Evolutionary conservation across 2,888 invertebrate genomes (phyloP), one percentile per base, ranked within the genome.

Genomic region (Luffia ferchaultella): DNA sequence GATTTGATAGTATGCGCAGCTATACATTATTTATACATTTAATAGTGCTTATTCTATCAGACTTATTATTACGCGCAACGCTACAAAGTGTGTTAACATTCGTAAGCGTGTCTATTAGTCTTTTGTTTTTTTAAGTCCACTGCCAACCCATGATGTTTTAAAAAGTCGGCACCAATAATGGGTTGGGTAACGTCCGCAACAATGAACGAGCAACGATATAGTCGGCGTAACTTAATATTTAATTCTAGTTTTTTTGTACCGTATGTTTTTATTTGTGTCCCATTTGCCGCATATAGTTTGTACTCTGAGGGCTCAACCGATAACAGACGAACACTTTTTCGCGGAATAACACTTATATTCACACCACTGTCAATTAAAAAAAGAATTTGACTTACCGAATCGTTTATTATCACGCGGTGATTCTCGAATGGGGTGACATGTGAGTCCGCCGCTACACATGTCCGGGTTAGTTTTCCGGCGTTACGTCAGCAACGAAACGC

Each of bases 221-320:
- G 46, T 47, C 56, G 42, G 2, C 56, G 45, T 48, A 56, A 50
- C 2, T 48, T 48, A 18, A 56, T 45, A 20, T 58, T 42, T 18
- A 56, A 16, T 15, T 20, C 45, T 45, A 56, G 17, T 1, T 47
- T 50, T 42, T 50, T 51, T 1, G 18, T 42, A 1, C 56, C 56
- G 16, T 51, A 55, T 17, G 55, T 57, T 7, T 17, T 50, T 17
- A 56, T 56, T n/a, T 48, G 50, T 9, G 53, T 56, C 15, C 52
- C 52, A 40, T 61, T 64, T 9, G 60, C 59, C 1, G 61, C 59
- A 45, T 53, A 57, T 1, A 62, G 50, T 51, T 55, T 55, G 46
- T 54, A 54, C 17, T 52, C 19, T 9, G 9, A 15, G 15, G 43
- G n/a, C 16, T 48, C 30, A 12, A 9, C 7, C 7, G 7, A 40